Evolutionary conservation across 2,888 invertebrate species (phyloP).

Genomic region (Adineta ricciae): DNA sequence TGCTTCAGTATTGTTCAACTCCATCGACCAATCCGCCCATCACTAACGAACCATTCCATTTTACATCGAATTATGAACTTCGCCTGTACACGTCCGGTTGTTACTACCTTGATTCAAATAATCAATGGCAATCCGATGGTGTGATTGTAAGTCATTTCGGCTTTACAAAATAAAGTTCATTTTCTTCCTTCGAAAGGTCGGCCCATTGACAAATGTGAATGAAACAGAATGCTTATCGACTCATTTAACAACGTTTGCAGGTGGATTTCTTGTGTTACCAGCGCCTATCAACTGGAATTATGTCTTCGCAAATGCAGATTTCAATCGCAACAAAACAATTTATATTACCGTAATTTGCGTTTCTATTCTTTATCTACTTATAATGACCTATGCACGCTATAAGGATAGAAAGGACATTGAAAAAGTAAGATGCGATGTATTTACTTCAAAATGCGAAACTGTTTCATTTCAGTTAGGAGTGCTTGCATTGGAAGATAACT

Average conservation of each 20-base stretch:
- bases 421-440: constrained; percentile 40
- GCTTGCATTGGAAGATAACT: neutral
- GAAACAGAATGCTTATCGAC: constrained; percentile 40
- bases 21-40: too few relatives aligned
- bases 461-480: constrained; percentile 24
- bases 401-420: constrained; percentile 49
- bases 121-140: neutral
- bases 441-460: neutral
- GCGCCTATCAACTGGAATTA: constrained; percentile 52
- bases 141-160: neutral
- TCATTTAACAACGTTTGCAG: constrained; percentile 52
- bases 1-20: neutral
- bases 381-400: constrained; percentile 50
- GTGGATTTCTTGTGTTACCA: constrained; percentile 51
- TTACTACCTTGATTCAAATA: neutral
- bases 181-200: neutral
- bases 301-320: constrained; percentile 50
- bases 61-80: neutral
- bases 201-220: constrained; percentile 6
- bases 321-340: constrained; percentile 51
- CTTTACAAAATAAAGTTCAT: neutral
- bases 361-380: constrained; percentile 43
- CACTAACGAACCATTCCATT: neutral
- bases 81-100: neutral
- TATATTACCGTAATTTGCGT: constrained; percentile 51